Evolutionary conservation across 2,797 vertebrate species (phyloP), one percentile per base, ranked within the genome.

Genomic region (Novumbra hubbsi): DNA sequence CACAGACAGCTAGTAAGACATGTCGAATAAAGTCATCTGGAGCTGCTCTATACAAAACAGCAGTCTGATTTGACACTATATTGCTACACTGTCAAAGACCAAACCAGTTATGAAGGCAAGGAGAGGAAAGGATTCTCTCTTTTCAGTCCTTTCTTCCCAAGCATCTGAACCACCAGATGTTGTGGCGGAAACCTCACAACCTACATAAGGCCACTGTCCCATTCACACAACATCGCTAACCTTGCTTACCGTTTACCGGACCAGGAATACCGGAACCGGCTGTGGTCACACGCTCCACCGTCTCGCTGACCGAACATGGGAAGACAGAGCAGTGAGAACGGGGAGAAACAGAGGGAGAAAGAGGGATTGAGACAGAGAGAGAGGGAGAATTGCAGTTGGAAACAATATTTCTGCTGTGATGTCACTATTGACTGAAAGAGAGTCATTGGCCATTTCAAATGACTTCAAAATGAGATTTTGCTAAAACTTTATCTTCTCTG

Each of bases 151-250:
- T 79, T 71, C 28, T 34, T 34, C 32, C 32, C 32, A n/a, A n/a
- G n/a, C 14, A 24, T 57, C 60, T 4, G 73, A 76, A 68, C 72
- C 17, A 77, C 78, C 80, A 84, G 87, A 87, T 79, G 82, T 68
- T 50, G 80, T 78, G 69, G 76, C 27, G 3, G 27, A 85, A 80
- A 88, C 86, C 52, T 86, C 81, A 80, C 82, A 80, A 75, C 82
- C 84, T 0, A 67, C 74, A 88, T 84, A 88, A 76, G 81, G 80
- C 86, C 85, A 80, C 12, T 80, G 81, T 73, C 76, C 72, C 4
- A 78, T 74, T 70, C 75, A 70, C 79, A 80, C 81, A 80, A 84
- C 82, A 78, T 72, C 34, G 15, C 78, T 27, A 73, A 78, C 63
- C 85, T 80, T 28, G 3, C 81, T 85, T 81, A 81, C 79, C 72